Evolutionary conservation across 2,888 invertebrate species (phyloP).

Genomic region (Tetropium fuscum): DNA sequence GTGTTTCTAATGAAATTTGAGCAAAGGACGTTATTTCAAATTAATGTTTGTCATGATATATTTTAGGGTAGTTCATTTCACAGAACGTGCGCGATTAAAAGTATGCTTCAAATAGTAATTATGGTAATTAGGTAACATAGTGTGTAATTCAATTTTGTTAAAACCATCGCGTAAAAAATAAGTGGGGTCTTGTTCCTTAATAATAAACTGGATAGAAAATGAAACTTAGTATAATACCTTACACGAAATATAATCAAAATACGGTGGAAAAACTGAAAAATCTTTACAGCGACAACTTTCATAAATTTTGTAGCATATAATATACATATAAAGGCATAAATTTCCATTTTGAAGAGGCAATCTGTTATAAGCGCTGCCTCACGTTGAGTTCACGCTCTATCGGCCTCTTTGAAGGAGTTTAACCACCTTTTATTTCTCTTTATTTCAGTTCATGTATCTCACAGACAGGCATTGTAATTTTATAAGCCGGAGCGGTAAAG

Average conservation of each 20-base stretch:
- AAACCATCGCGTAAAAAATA: too few species aligned
- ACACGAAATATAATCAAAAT: conserved; percentile 16
- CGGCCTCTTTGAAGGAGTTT: conserved; percentile 21
- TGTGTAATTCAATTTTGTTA: too few species aligned
- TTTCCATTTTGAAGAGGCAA: conserved; percentile 38
- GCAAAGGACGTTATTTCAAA: too few species aligned
- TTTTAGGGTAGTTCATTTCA: too few species aligned
- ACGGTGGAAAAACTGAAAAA: conserved; percentile 10
- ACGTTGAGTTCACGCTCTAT: conserved; percentile 29
- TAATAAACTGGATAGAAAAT: conserved; percentile 1
- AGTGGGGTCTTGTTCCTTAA: too few species aligned
- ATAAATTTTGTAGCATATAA: conserved; percentile 29
- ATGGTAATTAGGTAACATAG: too few species aligned
- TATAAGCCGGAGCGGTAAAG: too few species aligned
- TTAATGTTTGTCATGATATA: too few species aligned
- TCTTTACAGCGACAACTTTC: conserved; percentile 22
- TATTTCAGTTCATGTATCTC: background rate
- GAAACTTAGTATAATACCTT: conserved; percentile 5
- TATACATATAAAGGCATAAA: conserved; percentile 34
- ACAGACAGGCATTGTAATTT: conserved; percentile 3
- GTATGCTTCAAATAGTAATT: too few species aligned
- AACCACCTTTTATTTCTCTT: conserved; percentile 17
- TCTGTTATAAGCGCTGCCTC: conserved; percentile 32
- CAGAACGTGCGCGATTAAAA: too few species aligned
- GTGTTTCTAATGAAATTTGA: too few species aligned